A percentile compares a stretch with the other conserved stretches of the same genome.
phyloP scores from a whole-genome alignment of 2,888 invertebrate species.

The Hedychridium roseum region DNA sequence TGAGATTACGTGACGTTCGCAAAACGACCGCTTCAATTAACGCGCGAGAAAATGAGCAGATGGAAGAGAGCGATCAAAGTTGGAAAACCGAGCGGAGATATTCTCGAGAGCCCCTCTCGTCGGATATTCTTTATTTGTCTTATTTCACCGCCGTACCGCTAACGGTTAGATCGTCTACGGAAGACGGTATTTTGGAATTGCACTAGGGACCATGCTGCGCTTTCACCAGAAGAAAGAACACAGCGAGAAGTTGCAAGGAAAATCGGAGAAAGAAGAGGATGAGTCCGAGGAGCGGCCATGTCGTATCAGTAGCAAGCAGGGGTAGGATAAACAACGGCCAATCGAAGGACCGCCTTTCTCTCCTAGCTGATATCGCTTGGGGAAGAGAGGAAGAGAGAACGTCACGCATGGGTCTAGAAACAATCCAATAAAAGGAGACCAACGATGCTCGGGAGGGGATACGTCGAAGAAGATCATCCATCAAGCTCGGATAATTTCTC shows the following conservation, averaged over 20 bases:
- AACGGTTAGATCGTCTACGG: no score
- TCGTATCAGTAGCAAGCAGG: conserved; percentile 8
- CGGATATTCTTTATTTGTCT: no score
- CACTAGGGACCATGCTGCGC: no score
- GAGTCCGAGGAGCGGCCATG: conserved; percentile 7
- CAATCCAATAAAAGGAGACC: conserved; percentile 17
- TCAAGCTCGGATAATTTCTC: conserved; percentile 39
- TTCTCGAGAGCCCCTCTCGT: no score
- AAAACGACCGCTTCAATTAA: background rate
- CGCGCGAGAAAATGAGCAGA: background rate
- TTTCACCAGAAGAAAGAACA: no score
- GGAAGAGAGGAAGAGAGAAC: conserved; percentile 13
- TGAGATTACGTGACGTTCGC: background rate
- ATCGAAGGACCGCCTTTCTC: conserved; percentile 13
- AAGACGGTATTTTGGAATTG: no score
- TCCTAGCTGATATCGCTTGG: conserved; percentile 4
- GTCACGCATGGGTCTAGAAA: conserved; percentile 9
- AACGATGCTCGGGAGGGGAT: conserved; percentile 11
- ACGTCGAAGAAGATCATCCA: conserved; percentile 38
- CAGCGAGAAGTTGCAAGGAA: no score
- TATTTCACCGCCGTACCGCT: no score
- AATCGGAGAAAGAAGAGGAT: no score
- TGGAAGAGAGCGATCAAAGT: background rate
- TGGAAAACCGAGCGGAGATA: background rate
- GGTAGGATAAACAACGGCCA: conserved; percentile 10